Evolutionary conservation across 2,888 invertebrate species (phyloP), one percentile per base, ranked within the genome.

Genomic region (Sesamia inferens): DNA sequence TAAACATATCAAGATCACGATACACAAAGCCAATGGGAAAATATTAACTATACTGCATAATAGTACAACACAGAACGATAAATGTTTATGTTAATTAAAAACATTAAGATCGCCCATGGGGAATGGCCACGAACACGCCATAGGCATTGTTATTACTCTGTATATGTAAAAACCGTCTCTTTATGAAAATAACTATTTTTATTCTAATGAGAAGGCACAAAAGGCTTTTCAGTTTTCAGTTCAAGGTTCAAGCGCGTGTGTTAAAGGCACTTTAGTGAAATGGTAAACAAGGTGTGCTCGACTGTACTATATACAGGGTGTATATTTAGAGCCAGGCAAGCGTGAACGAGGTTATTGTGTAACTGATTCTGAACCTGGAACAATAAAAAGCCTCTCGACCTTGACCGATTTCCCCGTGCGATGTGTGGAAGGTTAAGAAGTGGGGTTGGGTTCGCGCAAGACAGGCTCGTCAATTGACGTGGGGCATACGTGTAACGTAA

Each of bases 21-120:
- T 39, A 85, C 68, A 81, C 74, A 70, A 76, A 77, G 64, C 82
- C 74, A 71, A 81, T 81, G 79, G 74, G 71, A 76, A 81, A 77
- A 76, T 74, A 74, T 76, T 75, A 75, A 68, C 69, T 69, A 69
- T 85, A 78, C 71, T 86, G 81, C 79, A 82, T 75, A 76, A 81
- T 81, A 81, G 83, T 78, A 85, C 82, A 79, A 79, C 79, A 76
- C 63, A 71, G 80, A 76, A 82, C 87, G 82, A 89, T 89, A 88
- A 89, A 85, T 88, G 89, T 86, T 89, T 89, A 90, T 89, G 89
- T 88, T 90, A 92, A 92, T 92, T 90, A 88, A 90, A 87, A 86
- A 84, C 88, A 88, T 89, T 90, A 91, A 92, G 88, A 91, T 90
- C 88, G 88, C 85, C 85, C 84, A 71, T 66, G 72, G 80, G 82